Percentiles rank a stretch among this genome's conserved stretches.
Conservation (phyloP, 2,797 vertebrate genomes). For the Okamejei kenojei region DNA sequence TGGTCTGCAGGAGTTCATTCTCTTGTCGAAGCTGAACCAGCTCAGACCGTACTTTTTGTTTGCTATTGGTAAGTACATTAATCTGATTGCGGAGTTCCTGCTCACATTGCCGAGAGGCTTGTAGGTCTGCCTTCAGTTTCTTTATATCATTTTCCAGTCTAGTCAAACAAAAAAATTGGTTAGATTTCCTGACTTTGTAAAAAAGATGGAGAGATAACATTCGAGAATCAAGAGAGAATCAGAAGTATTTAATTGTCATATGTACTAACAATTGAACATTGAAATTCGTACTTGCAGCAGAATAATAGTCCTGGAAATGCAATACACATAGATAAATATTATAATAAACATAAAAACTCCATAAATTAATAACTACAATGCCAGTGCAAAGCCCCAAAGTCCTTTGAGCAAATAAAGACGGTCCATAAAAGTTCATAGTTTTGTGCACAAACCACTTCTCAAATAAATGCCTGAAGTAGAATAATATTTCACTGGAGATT, state of each 20-base stretch:
- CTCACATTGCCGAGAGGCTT: constrained; percentile 63
- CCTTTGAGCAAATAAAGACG: too few relatives aligned
- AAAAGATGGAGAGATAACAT: neutral
- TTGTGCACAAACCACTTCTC: neutral
- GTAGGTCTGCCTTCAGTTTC: constrained; percentile 63
- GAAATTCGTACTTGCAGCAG: too few relatives aligned
- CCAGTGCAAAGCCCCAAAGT: too few relatives aligned
- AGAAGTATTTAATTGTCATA: too few relatives aligned
- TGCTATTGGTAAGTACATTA: constrained; percentile 69
- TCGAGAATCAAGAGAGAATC: too few relatives aligned
- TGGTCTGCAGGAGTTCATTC: constrained; percentile 71
- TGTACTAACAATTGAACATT: too few relatives aligned
- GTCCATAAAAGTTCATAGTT: too few relatives aligned
- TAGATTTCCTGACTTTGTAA: neutral
- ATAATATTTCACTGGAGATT: neutral
- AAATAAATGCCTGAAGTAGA: neutral
- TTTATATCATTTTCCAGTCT: constrained; percentile 68
- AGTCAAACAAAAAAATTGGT: constrained; percentile 4
- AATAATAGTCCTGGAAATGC: too few relatives aligned
- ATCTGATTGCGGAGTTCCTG: constrained; percentile 69
- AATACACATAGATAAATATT: too few relatives aligned
- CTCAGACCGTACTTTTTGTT: constrained; percentile 67
- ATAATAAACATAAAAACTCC: too few relatives aligned
- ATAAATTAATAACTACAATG: too few relatives aligned
- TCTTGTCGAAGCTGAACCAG: constrained; percentile 67